Conservation (phyloP, 2,113 vertebrate genomes). For the Carassius carassius region DNA sequence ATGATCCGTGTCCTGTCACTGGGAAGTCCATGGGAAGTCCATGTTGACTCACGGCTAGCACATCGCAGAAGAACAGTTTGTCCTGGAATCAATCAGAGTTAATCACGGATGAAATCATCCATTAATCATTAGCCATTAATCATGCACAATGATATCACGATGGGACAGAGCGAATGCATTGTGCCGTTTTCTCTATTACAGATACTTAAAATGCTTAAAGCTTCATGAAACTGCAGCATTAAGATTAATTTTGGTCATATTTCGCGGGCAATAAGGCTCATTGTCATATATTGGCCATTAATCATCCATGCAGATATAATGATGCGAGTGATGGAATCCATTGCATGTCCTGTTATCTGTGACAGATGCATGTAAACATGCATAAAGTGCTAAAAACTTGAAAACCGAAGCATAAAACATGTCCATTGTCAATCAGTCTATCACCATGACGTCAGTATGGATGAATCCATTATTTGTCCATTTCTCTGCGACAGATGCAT, state of each 20-base stretch:
- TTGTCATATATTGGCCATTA: neutral
- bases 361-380: no score
- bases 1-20: neutral
- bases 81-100: neutral
- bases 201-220: neutral
- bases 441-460: no score
- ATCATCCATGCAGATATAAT: neutral
- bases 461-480: neutral
- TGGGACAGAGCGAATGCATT: neutral
- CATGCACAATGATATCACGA: neutral
- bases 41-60: constrained; percentile 1
- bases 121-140: neutral
- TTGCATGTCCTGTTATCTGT: no score
- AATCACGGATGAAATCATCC: neutral
- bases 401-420: no score
- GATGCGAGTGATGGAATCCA: no score
- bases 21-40: constrained; percentile 28
- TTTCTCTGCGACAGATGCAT: neutral
- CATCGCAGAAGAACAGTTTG: neutral
- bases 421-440: no score
- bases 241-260: neutral
- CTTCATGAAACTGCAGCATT: neutral
- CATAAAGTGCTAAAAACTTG: no score
- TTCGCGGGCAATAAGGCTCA: neutral
- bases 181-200: neutral